These are phyloP conservation scores for Panagrolaimus sp. DNA, from an alignment of 1,140 invertebrate genomes.

Conservation along the genomic window DNA sequence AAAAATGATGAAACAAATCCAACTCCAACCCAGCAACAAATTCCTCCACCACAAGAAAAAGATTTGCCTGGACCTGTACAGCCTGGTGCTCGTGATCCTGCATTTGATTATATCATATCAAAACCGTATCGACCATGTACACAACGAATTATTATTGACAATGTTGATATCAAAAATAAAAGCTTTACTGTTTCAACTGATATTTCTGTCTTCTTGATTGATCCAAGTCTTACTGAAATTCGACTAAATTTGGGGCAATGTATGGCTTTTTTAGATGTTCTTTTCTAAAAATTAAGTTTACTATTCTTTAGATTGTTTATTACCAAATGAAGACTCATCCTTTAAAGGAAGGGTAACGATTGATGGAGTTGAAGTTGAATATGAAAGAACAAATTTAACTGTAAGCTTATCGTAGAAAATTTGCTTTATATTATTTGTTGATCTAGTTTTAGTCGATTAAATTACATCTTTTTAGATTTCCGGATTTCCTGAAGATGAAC, in stretches of 20 bases:
- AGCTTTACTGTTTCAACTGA: neutral
- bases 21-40: no score
- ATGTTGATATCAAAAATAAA: neutral
- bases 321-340: neutral
- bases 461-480: no score
- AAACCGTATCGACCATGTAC: neutral
- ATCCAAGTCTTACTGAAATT: neutral
- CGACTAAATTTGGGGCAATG: conserved; percentile 5
- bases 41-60: no score
- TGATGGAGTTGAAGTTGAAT: neutral
- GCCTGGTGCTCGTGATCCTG: no score
- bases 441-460: no score
- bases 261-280: neutral
- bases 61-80: no score
- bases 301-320: neutral
- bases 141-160: neutral
- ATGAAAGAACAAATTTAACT: neutral
- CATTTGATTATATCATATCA: neutral
- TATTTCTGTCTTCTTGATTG: neutral
- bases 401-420: neutral
- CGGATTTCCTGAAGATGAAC: no score
- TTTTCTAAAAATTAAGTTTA: neutral
- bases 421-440: no score
- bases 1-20: no score
- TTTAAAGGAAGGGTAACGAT: neutral